Conservation (phyloP, 2,113 vertebrate species). For the Raja brachyura region DNA sequence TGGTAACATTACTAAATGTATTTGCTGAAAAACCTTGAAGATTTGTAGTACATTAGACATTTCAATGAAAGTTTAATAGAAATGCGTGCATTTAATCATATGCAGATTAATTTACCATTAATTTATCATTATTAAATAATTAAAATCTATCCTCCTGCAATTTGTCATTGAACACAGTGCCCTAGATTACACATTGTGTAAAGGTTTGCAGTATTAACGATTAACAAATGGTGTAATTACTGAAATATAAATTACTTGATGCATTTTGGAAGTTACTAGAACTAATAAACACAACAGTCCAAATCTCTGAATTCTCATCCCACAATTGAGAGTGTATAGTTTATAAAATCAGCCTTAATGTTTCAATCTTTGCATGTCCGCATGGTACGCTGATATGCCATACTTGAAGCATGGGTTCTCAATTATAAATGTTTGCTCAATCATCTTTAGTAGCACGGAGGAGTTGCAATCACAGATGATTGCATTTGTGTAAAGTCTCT, state of each 20-base stretch:
- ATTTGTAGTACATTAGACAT: neutral
- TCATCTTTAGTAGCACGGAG: neutral
- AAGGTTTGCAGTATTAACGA: neutral
- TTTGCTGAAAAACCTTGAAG: neutral
- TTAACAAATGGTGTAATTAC: neutral
- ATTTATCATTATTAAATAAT: neutral
- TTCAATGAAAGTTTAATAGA: neutral
- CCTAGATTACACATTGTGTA: neutral
- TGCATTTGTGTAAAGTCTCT: slow-evolving; percentile 8
- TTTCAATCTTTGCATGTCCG: neutral
- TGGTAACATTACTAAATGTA: neutral
- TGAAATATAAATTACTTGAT: neutral
- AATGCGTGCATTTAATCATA: too few relatives aligned
- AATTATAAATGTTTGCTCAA: neutral
- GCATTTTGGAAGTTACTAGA: neutral
- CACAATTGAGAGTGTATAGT: neutral
- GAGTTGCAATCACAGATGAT: neutral
- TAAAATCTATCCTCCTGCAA: neutral
- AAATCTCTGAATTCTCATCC: neutral
- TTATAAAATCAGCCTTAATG: neutral
- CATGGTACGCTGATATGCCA: neutral
- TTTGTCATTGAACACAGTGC: neutral
- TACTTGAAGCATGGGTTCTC: neutral
- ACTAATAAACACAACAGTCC: neutral
- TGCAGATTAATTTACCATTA: neutral